Conservation (phyloP, 2,888 invertebrate genomes). For the Lycia hirtaria region DNA sequence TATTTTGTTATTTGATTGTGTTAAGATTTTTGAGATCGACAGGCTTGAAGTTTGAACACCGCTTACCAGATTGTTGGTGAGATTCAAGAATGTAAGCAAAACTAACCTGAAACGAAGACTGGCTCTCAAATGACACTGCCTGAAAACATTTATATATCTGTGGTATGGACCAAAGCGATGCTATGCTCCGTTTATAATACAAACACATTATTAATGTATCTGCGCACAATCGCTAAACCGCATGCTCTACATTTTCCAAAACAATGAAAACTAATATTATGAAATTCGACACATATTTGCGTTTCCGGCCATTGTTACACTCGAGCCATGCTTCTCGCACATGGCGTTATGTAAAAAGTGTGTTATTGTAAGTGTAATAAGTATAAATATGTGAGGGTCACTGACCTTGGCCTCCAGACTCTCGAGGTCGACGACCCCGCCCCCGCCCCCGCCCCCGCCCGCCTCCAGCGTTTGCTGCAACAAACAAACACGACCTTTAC, state of each 20-base stretch:
- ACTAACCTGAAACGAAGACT: too few relatives aligned
- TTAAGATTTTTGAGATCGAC: too few relatives aligned
- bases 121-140: too few relatives aligned
- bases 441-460: conserved; percentile 74
- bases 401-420: conserved; percentile 91
- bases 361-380: conserved; percentile 17
- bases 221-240: not conserved
- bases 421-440: conserved; percentile 89
- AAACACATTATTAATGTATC: not conserved
- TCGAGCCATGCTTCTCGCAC: conserved; percentile 22
- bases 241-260: conserved; percentile 27
- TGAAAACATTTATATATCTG: too few relatives aligned
- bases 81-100: too few relatives aligned
- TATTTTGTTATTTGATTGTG: too few relatives aligned
- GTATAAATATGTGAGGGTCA: conserved; percentile 46
- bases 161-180: too few relatives aligned
- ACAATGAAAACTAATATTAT: conserved; percentile 26
- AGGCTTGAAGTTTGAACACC: too few relatives aligned
- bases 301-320: conserved; percentile 37
- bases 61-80: too few relatives aligned
- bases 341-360: conserved; percentile 33
- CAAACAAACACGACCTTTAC: conserved; percentile 54
- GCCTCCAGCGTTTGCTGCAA: conserved; percentile 82
- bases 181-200: not conserved
- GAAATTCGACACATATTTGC: conserved; percentile 35